A percentile compares a stretch with the other conserved stretches of the same genome.
Conservation (phyloP, 2,797 vertebrate species). For the Sciaenops ocellatus region DNA sequence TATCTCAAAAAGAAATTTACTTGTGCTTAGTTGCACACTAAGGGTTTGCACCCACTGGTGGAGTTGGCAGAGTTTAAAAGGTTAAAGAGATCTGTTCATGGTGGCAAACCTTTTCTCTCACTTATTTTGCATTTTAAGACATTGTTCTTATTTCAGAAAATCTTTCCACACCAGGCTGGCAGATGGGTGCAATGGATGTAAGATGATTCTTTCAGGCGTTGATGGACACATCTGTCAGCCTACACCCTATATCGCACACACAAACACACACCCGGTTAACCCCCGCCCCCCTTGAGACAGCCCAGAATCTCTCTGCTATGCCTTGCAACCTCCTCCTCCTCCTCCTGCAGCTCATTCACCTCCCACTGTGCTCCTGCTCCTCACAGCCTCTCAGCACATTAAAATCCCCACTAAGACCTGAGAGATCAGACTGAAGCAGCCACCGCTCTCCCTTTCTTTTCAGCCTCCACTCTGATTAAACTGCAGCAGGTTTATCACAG, state of each 20-base stretch:
- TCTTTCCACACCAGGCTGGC: conserved; percentile 35
- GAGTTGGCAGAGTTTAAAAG: not conserved
- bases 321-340: conserved; percentile 46
- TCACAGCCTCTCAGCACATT: conserved; percentile 56
- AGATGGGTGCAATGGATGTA: conserved; percentile 74
- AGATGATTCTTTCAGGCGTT: conserved; percentile 71
- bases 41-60: not conserved
- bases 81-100: not conserved
- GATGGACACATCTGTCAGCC: conserved; percentile 73
- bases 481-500: conserved; percentile 67
- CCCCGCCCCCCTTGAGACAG: conserved; percentile 15
- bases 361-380: conserved; percentile 71
- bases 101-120: not conserved
- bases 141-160: conserved; percentile 32
- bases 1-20: not conserved
- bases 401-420: conserved; percentile 67
- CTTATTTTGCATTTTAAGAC: conserved; percentile 17
- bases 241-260: conserved; percentile 41
- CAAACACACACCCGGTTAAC: conserved; percentile 21
- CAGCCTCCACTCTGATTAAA: conserved; percentile 53
- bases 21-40: not conserved
- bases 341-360: conserved; percentile 56
- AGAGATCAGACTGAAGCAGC: conserved; percentile 61
- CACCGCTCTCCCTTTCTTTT: conserved; percentile 60
- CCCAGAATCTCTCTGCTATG: conserved; percentile 29